Conservation (phyloP, 2,888 invertebrate genomes). For the Sthenelais limicola region DNA sequence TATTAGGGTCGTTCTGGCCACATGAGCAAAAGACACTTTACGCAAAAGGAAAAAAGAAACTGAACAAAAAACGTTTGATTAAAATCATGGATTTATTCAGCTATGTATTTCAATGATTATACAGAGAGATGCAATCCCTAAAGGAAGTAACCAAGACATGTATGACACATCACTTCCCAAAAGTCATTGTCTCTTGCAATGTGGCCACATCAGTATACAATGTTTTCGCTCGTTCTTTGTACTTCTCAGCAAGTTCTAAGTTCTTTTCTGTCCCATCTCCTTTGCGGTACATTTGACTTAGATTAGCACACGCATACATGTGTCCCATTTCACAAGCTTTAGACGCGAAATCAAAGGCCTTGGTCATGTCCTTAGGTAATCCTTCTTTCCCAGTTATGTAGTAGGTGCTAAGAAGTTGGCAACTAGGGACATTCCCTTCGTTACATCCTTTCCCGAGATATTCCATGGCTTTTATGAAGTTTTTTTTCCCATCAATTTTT, state of each 20-base stretch:
- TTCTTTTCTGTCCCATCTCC: conserved; percentile 83
- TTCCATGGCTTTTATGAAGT: conserved; percentile 54
- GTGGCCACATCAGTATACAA: conserved; percentile 46
- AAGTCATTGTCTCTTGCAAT: conserved; percentile 36
- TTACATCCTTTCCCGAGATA: conserved; percentile 61
- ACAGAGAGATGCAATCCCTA: too few relatives aligned
- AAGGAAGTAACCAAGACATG: too few relatives aligned
- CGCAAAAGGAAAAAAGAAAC: too few relatives aligned
- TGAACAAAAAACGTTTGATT: too few relatives aligned
- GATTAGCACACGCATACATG: conserved; percentile 90
- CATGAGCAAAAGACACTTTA: too few relatives aligned
- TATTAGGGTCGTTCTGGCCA: too few relatives aligned
- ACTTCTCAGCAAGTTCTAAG: conserved; percentile 80
- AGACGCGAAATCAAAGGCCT: conserved; percentile 84
- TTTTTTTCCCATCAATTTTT: conserved; percentile 45
- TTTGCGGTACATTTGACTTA: conserved; percentile 82
- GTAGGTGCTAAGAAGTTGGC: conserved; percentile 86
- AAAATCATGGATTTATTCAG: too few relatives aligned
- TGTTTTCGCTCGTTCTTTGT: conserved; percentile 78
- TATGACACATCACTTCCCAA: conserved; percentile 46
- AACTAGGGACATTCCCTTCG: conserved; percentile 78
- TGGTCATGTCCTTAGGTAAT: conserved; percentile 78
- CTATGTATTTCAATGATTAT: too few relatives aligned
- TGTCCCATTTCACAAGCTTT: conserved; percentile 86
- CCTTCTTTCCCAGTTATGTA: conserved; percentile 80